phyloP scores from a whole-genome alignment of 2,113 vertebrate species.

The Nyctereutes procyonoides region DNA sequence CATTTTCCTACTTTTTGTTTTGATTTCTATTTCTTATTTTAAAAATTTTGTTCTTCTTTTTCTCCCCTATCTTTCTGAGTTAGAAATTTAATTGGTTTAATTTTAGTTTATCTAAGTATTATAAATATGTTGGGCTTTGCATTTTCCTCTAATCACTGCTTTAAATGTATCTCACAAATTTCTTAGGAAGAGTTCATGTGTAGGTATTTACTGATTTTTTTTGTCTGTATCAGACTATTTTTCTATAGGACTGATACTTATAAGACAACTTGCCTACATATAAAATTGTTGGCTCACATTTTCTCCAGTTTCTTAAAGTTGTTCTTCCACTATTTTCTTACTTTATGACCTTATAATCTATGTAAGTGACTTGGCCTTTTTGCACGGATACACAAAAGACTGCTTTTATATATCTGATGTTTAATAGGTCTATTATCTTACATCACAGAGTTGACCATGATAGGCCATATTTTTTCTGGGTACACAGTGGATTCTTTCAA shows the following conservation, averaged over 20 bases:
- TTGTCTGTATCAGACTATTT: background rate
- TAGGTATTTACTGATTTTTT: background rate
- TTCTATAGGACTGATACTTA: background rate
- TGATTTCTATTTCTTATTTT: background rate
- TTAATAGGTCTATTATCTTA: background rate
- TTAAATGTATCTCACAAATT: background rate
- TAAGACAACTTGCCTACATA: background rate
- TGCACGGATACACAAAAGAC: background rate
- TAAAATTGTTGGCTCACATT: background rate
- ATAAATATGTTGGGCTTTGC: background rate
- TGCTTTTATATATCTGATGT: background rate
- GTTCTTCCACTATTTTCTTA: background rate
- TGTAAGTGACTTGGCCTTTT: background rate
- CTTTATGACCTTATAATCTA: slow-evolving; percentile 12
- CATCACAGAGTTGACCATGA: background rate
- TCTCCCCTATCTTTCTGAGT: background rate
- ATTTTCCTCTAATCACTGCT: background rate
- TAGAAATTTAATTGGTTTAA: background rate
- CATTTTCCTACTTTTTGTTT: background rate
- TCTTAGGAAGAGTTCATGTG: background rate
- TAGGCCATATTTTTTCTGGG: background rate
- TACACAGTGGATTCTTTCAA: background rate
- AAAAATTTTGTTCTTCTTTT: background rate
- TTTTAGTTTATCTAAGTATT: slow-evolving; percentile 7
- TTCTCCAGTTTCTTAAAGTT: background rate